phyloP scores from a whole-genome alignment of 2,113 vertebrate genomes.

The Nettapus auritus region DNA sequence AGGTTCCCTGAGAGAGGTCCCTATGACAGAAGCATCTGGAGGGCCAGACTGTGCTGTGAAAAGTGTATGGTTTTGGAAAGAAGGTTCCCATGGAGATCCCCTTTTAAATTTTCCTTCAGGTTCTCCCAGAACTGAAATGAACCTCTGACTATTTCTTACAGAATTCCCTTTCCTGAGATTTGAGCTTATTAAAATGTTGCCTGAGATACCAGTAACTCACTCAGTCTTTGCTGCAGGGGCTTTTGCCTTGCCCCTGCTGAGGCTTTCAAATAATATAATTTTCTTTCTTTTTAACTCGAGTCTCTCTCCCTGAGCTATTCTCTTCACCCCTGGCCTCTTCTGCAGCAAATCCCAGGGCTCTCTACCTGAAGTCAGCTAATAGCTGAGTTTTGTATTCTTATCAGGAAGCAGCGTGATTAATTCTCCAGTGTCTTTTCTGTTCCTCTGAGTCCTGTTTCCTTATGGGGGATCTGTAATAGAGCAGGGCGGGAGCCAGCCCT shows the following conservation, averaged over 20 bases:
- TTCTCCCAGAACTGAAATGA: constrained; percentile 22
- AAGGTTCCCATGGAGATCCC: background rate
- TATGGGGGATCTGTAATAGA: background rate
- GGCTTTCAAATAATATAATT: constrained; percentile 9
- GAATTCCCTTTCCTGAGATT: constrained; percentile 2
- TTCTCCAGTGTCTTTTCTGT: background rate
- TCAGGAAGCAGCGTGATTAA: constrained; percentile 23
- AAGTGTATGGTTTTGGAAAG: background rate
- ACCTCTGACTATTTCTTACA: constrained; percentile 1
- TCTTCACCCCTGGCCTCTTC: background rate
- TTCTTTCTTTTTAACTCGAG: background rate
- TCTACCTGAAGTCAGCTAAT: constrained; percentile 8
- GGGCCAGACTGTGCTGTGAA: background rate
- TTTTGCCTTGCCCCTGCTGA: background rate
- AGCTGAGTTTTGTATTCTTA: background rate
- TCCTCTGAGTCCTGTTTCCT: background rate
- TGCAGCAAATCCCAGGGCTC: background rate
- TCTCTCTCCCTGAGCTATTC: background rate
- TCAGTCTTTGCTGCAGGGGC: constrained; percentile 11
- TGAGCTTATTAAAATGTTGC: constrained; percentile 35
- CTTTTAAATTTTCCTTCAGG: background rate
- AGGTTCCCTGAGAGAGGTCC: background rate
- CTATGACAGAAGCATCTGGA: background rate
- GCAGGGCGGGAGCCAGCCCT: fast-evolving
- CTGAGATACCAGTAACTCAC: background rate